Percentiles rank a stretch among this genome's conserved stretches.
Conservation (phyloP, 2,797 vertebrate genomes). For the Malacoraja senta region DNA sequence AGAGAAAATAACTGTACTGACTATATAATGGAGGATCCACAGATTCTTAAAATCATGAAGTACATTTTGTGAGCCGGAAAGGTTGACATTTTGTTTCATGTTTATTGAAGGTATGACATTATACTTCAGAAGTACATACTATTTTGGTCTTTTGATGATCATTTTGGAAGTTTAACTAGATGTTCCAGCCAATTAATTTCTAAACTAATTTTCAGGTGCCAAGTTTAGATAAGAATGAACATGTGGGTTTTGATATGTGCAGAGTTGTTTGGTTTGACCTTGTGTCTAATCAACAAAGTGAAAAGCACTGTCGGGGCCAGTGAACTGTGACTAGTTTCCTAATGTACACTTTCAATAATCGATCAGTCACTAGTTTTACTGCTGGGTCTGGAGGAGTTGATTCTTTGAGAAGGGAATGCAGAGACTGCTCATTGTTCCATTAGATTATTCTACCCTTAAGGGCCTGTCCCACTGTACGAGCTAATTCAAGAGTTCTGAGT, state of each 20-base stretch:
- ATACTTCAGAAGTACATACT: not conserved
- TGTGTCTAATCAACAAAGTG: not conserved
- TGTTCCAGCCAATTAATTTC: not conserved
- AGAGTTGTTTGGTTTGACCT: not conserved
- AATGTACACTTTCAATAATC: not conserved
- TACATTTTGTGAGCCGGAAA: not conserved
- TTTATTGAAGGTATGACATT: not conserved
- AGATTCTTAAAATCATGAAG: not conserved
- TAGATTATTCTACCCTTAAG: not conserved
- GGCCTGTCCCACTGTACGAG: too few species aligned
- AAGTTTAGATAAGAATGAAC: not conserved
- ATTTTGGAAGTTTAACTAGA: not conserved
- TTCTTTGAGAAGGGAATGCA: not conserved
- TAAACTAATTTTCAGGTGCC: not conserved
- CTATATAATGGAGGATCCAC: too few species aligned
- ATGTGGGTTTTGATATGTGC: not conserved
- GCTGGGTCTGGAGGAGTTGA: not conserved
- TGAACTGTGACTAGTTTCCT: slow-evolving; percentile 1
- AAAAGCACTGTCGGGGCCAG: not conserved
- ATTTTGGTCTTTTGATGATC: not conserved
- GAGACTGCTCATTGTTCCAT: not conserved
- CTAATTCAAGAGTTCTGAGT: too few species aligned
- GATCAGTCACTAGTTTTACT: not conserved
- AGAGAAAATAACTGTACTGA: not conserved
- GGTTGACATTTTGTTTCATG: not conserved